A percentile compares a stretch with the other conserved stretches of the same genome.
Evolutionary conservation across 1,140 invertebrate species (phyloP).

Genomic region (Temnothorax longispinosus): DNA sequence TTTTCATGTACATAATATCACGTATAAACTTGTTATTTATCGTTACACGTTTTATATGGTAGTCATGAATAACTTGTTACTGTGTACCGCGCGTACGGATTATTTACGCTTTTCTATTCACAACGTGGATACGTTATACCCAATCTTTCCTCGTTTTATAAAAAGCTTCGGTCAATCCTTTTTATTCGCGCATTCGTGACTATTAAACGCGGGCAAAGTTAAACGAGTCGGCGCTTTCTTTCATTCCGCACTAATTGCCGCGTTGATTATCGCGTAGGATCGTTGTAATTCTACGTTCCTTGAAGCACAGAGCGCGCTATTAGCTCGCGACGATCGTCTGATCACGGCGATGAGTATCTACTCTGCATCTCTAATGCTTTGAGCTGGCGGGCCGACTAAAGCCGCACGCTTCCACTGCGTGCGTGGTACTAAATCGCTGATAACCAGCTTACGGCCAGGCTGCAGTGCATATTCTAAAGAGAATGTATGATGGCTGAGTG

Average conservation of each 20-base stretch:
- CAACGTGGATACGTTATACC: not conserved
- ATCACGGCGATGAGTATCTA: constrained; percentile 32
- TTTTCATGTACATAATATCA: constrained; percentile 30
- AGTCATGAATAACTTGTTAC: constrained; percentile 24
- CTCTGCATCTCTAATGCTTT: constrained; percentile 21
- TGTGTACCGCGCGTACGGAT: not conserved
- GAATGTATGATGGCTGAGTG: constrained; percentile 18
- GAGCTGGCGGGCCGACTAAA: constrained; percentile 30
- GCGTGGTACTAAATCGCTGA: constrained; percentile 44
- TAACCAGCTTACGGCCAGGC: constrained; percentile 44
- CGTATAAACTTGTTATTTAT: constrained; percentile 43
- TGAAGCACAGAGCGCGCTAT: not conserved
- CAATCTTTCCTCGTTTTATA: not conserved
- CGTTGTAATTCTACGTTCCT: not conserved
- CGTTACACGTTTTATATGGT: not conserved
- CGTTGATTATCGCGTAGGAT: not conserved
- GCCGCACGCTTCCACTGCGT: constrained; percentile 28
- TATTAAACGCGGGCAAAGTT: not conserved
- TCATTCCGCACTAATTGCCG: not conserved
- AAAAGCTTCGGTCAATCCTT: not conserved
- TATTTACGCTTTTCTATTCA: constrained; percentile 2
- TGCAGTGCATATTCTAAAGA: constrained; percentile 29
- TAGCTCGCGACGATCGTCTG: constrained; percentile 23
- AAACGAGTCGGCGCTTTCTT: not conserved
- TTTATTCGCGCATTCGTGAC: not conserved